Conservation (phyloP, 2,797 vertebrate species). For the Pipistrellus pygmaeus region DNA sequence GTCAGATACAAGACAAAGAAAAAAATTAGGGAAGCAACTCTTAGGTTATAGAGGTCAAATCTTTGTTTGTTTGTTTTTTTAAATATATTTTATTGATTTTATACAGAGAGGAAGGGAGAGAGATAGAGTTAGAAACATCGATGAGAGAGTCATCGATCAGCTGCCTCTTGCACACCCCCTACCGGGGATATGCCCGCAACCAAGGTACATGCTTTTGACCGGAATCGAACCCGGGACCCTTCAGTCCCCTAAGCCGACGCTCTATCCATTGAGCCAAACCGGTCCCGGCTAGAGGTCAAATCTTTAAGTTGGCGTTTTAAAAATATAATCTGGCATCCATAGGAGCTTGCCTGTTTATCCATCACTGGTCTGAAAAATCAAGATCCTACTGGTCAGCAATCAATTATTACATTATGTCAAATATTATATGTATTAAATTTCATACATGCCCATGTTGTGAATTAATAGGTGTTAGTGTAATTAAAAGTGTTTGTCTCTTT, state of each 20-base stretch:
- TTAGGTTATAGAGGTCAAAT: not conserved
- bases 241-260: too few species aligned
- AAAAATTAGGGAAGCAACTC: not conserved
- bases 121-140: too few species aligned
- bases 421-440: not conserved
- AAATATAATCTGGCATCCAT: not conserved
- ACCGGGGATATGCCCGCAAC: too few species aligned
- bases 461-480: not conserved
- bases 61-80: too few species aligned
- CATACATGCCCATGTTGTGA: not conserved
- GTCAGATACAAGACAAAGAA: not conserved
- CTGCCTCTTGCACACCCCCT: too few species aligned
- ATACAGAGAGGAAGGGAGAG: too few species aligned
- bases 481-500: slow-evolving; percentile 7
- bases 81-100: too few species aligned
- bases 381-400: not conserved
- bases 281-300: not conserved
- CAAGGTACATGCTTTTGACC: too few species aligned
- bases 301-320: not conserved
- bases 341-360: not conserved
- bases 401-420: not conserved
- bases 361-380: not conserved
- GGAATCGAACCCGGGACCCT: too few species aligned
- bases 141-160: too few species aligned
- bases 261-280: too few species aligned